A percentile compares a stretch with the other conserved stretches of the same genome.
These are phyloP conservation scores for Hydrotaea diabolus DNA, from an alignment of 2,888 invertebrate genomes.

Conservation along the genomic window DNA sequence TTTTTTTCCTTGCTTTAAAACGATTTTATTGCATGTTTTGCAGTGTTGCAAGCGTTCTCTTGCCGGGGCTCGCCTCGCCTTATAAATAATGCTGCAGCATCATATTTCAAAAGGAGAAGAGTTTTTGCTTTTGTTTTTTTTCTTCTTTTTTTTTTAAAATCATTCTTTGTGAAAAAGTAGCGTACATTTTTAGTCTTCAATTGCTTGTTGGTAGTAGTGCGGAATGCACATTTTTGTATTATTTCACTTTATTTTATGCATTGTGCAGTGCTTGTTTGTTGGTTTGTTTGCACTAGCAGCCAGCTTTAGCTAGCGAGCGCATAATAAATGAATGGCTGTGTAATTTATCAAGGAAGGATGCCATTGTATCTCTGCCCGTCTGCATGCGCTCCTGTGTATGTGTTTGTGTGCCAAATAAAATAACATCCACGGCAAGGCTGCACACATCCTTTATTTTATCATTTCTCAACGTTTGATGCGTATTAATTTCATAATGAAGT, in stretches of 20 bases:
- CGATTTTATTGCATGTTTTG: neutral
- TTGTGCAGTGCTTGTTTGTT: neutral
- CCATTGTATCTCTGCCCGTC: neutral
- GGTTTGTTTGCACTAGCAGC: neutral
- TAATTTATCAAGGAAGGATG: slow-evolving; percentile 61
- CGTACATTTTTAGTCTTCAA: slow-evolving; percentile 22
- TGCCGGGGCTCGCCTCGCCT: slow-evolving; percentile 1
- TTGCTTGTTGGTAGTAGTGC: neutral
- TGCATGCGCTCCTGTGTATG: neutral
- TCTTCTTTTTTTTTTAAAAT: slow-evolving; percentile 10
- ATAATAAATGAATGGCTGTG: slow-evolving; percentile 47
- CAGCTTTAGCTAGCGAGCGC: neutral
- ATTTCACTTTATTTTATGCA: neutral
- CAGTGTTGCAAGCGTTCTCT: slow-evolving; percentile 3
- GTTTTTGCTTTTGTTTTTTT: neutral
- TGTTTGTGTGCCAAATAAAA: slow-evolving; percentile 13
- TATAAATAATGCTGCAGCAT: slow-evolving; percentile 36
- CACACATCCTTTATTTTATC: slow-evolving; percentile 61
- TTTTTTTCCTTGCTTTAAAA: neutral
- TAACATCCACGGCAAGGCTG: slow-evolving; percentile 25
- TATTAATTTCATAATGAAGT: slow-evolving; percentile 63
- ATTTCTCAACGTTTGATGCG: slow-evolving; percentile 50
- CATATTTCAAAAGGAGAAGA: slow-evolving; percentile 50
- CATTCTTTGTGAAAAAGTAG: slow-evolving; percentile 41
- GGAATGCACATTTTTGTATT: slow-evolving; percentile 24